Evolutionary conservation across 2,888 invertebrate genomes (phyloP).

Genomic region (Bembecia ichneumoniformis): DNA sequence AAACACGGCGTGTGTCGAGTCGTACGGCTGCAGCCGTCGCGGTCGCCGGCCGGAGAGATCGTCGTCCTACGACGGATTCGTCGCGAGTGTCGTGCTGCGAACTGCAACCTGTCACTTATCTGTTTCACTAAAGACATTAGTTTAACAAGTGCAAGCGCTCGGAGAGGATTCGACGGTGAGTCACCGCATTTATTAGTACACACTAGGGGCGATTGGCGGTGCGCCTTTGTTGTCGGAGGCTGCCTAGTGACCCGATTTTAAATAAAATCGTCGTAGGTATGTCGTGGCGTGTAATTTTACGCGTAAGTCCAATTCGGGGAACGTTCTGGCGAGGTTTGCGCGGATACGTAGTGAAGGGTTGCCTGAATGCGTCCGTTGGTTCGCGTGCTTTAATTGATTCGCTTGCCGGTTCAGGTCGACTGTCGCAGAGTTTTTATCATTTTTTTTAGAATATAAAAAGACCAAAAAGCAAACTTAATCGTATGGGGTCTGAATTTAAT

Average conservation of each 20-base stretch:
- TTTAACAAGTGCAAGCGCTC: conserved; percentile 24
- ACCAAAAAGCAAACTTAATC: too few relatives aligned
- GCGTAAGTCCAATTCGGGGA: too few relatives aligned
- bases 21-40: conserved; percentile 36
- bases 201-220: background rate
- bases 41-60: conserved; percentile 13
- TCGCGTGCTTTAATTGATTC: too few relatives aligned
- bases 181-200: conserved; percentile 7
- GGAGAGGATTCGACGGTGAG: conserved; percentile 40
- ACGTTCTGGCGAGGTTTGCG: too few relatives aligned
- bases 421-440: too few relatives aligned
- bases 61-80: conserved; percentile 11
- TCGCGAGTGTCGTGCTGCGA: conserved; percentile 44
- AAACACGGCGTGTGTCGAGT: conserved; percentile 50
- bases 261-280: conserved; percentile 14
- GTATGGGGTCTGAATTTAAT: too few relatives aligned
- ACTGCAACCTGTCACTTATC: background rate
- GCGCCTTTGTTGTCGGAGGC: conserved; percentile 12
- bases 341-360: too few relatives aligned
- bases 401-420: too few relatives aligned
- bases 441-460: too few relatives aligned
- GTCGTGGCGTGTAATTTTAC: conserved; percentile 2
- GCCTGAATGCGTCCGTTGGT: too few relatives aligned
- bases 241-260: conserved; percentile 26
- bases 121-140: conserved; percentile 19